These are phyloP conservation scores for Tuta absoluta DNA, from an alignment of 2,888 invertebrate genomes.

Conservation along the genomic window DNA sequence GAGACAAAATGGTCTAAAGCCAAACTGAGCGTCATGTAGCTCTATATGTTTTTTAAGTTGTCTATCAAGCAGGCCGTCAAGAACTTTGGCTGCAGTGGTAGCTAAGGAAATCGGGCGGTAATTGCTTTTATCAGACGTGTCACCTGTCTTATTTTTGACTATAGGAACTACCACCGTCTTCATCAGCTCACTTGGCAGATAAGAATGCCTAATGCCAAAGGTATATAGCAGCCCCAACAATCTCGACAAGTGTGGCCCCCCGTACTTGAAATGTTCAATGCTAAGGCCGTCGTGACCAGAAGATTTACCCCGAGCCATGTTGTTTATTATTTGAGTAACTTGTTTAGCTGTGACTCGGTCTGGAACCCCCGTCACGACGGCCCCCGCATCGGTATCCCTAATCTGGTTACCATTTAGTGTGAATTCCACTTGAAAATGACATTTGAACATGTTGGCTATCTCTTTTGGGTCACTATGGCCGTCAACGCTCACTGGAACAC, in stretches of 20 bases:
- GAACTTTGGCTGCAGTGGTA: conserved; percentile 33
- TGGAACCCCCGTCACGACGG: too few relatives aligned
- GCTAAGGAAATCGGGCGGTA: conserved; percentile 39
- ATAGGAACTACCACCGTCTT: conserved; percentile 30
- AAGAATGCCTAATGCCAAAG: conserved; percentile 30
- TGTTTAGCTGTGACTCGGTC: too few relatives aligned
- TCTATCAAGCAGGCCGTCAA: conserved; percentile 35
- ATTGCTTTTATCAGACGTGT: conserved; percentile 33
- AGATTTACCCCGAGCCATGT: too few relatives aligned
- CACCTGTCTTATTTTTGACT: conserved; percentile 35
- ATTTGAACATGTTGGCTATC: too few relatives aligned
- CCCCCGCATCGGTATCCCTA: too few relatives aligned
- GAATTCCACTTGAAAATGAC: too few relatives aligned
- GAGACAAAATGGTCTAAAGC: too few relatives aligned
- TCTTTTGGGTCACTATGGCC: neutral
- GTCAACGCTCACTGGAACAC: conserved; percentile 23
- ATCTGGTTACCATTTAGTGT: too few relatives aligned
- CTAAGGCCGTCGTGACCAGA: conserved; percentile 22
- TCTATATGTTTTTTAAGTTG: conserved; percentile 30
- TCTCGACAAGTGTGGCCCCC: conserved; percentile 24
- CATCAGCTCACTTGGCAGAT: conserved; percentile 22
- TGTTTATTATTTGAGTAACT: too few relatives aligned
- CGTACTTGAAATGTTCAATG: conserved; percentile 24
- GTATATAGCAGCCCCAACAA: conserved; percentile 28
- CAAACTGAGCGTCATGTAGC: conserved; percentile 38